These are phyloP conservation scores for Pheosia tremula DNA, from an alignment of 2,888 invertebrate species.

Conservation along the genomic window DNA sequence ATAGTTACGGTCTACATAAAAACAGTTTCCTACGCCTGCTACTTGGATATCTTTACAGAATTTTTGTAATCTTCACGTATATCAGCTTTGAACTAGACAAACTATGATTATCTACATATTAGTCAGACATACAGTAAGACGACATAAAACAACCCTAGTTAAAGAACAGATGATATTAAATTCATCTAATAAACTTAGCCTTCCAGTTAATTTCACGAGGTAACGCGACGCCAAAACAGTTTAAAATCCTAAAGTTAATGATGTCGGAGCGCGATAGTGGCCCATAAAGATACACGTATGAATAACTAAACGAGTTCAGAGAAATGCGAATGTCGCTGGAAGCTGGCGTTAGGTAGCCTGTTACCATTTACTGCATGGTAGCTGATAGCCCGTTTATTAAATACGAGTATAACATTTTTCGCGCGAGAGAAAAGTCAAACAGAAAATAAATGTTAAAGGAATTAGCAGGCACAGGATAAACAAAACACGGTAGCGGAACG, in stretches of 20 bases:
- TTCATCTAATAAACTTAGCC: not conserved
- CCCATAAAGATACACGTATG: constrained; percentile 35
- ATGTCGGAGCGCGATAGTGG: constrained; percentile 41
- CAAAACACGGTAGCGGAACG: too few relatives aligned
- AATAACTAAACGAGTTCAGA: constrained; percentile 38
- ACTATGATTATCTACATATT: too few relatives aligned
- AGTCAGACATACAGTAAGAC: too few relatives aligned
- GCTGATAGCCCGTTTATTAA: not conserved
- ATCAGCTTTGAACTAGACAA: too few relatives aligned
- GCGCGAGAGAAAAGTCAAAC: not conserved
- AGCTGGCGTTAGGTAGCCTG: constrained; percentile 28
- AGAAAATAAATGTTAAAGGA: too few relatives aligned
- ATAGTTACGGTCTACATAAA: too few relatives aligned
- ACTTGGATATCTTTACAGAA: too few relatives aligned
- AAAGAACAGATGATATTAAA: constrained; percentile 1
- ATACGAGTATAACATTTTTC: not conserved
- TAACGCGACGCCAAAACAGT: constrained; percentile 20
- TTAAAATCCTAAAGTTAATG: constrained; percentile 42
- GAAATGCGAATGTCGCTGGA: constrained; percentile 36
- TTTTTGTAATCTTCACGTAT: too few relatives aligned
- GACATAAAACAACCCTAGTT: not conserved
- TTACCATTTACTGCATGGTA: not conserved
- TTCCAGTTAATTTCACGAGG: not conserved
- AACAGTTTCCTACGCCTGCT: too few relatives aligned
- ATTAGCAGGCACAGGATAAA: too few relatives aligned